Base-by-base conservation (phyloP, 2,113 vertebrate species). In the Silurus meridionalis region DNA sequence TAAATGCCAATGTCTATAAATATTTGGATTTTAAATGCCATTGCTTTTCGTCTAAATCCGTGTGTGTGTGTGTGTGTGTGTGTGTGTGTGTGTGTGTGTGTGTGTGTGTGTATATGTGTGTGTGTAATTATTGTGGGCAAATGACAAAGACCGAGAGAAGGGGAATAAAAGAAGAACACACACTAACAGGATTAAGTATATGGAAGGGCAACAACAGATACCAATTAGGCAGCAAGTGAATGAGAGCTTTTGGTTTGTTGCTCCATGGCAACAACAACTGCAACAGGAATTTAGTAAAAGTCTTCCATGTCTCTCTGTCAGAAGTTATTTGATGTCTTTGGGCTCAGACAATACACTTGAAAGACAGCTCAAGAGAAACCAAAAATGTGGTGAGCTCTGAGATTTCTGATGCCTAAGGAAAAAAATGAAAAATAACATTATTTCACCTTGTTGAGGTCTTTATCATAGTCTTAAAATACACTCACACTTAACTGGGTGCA, bases 161-260 rank as follows among this genome's bases (percentile, higher is more conserved):
- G 13, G 9, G 63, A 52, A 11, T 13, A 5, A 85, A 67, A 53
- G 3, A 37, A 17, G 9, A 58, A 55, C 75, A 58, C 21, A 67
- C 84, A 69, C 52, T n/a, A 17, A 37, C 6, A 79, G 63, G 50
- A 48, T 9, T 6, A 66, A 69, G 19, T 80, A 46, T 25, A 57
- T 19, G 17, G 15, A 63, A 61, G 25, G n/a, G 61, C 52, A 52
- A 69, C 19, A 37, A 28, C 63, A 79, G n/a, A 57, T 85, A 3
- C 57, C 55, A 61, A 74, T 82, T 86, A 74, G 79, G 11, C 37
- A 60, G 61, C 23, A 74, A 48, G 28, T 63, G 55, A 86, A 77
- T 69, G 84, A 61, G 50, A 50, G 85, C 46, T 72, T 25, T 67
- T 82, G 53, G 78, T 81, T 23, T 61, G 66, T 50, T 14, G 78